A percentile compares a stretch with the other conserved stretches of the same genome.
These are phyloP conservation scores for Corythaixoides concolor DNA, from an alignment of 2,113 vertebrate genomes.

Conservation along the genomic window DNA sequence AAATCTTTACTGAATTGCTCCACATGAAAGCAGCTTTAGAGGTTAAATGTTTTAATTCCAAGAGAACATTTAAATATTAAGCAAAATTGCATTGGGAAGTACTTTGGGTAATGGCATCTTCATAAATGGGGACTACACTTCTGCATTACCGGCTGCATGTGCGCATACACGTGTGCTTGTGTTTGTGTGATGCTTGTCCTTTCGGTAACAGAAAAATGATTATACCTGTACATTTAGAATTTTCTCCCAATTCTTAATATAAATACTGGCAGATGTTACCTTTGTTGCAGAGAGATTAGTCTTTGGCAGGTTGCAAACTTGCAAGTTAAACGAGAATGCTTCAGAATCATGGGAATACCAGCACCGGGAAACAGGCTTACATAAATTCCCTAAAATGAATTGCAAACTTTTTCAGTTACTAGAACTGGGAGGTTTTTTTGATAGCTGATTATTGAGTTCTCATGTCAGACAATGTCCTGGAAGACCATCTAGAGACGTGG, in stretches of 20 bases:
- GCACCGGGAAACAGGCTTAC: conserved; percentile 10
- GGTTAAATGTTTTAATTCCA: conserved; percentile 18
- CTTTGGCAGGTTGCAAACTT: background rate
- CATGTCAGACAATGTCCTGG: background rate
- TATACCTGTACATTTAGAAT: background rate
- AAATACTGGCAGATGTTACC: background rate
- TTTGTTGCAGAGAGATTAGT: background rate
- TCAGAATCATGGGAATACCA: background rate
- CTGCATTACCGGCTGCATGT: background rate
- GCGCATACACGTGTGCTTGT: background rate
- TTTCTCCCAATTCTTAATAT: background rate
- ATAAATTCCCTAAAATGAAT: conserved; percentile 5
- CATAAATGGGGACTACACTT: background rate
- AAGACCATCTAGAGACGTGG: background rate
- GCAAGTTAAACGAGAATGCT: background rate
- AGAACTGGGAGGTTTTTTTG: background rate
- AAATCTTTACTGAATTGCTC: conserved; percentile 27
- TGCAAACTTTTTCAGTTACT: conserved; percentile 3
- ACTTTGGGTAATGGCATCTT: conserved; percentile 7
- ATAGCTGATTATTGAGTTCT: background rate
- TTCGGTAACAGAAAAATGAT: background rate
- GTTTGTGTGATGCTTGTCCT: background rate
- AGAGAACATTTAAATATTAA: background rate
- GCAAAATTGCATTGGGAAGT: background rate
- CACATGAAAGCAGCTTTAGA: conserved; percentile 8